Evolutionary conservation across 2,113 vertebrate species (phyloP).

Genomic region (Serinus canaria): DNA sequence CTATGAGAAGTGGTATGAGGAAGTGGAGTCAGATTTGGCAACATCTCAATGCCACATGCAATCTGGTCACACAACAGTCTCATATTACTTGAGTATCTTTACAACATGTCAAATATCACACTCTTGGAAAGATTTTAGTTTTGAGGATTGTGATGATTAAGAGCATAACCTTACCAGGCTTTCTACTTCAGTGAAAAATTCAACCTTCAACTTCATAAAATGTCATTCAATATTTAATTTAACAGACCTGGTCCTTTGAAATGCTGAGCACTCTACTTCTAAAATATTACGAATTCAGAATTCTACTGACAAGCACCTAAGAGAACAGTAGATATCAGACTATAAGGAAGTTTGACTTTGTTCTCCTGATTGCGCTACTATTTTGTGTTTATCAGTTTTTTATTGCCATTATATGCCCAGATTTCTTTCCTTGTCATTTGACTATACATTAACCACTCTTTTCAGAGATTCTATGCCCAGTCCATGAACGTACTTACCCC

Average conservation of each 20-base stretch:
- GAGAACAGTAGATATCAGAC: background rate
- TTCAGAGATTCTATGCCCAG: background rate
- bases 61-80: background rate
- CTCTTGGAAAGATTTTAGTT: background rate
- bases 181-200: background rate
- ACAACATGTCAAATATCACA: background rate
- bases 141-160: background rate
- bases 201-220: background rate
- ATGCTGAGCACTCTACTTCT: background rate
- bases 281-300: background rate
- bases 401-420: background rate
- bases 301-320: background rate
- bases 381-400: background rate
- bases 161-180: background rate
- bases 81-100: background rate
- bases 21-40: slow-evolving; percentile 48
- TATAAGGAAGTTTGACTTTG: background rate
- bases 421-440: background rate
- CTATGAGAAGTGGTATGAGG: slow-evolving; percentile 51
- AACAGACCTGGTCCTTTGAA: background rate
- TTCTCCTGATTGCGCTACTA: background rate
- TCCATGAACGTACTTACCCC: background rate
- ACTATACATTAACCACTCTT: background rate
- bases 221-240: background rate
- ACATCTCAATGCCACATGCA: slow-evolving; percentile 19